Base-by-base conservation (phyloP, 2,113 vertebrate genomes). In the Gnathochromis pfefferi region DNA sequence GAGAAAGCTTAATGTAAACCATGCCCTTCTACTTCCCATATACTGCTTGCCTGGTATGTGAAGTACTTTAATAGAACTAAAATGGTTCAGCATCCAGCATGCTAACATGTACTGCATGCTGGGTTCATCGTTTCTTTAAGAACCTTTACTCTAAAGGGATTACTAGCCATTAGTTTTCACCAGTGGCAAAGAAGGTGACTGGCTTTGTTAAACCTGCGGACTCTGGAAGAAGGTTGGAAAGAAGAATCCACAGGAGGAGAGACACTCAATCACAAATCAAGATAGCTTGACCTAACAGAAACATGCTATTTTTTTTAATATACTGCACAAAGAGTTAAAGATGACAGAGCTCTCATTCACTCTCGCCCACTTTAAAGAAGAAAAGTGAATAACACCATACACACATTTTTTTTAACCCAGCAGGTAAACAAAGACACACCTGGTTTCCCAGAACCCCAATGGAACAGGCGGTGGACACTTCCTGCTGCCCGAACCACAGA, bases 381-480 rank as follows among this genome's bases (percentile, higher is more conserved):
- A 73, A 13, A 47, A 21, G 14, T 45, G 4, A 14, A n/a, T 31
- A 42, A 45, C 13, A 42, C 7, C 19, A 33, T 13, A 12, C 31
- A 53, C 51, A 75, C 80, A 1, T 73, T 49, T 57, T 21, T 53
- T 28, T 33, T 14, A 91, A 54, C 23, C 28, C 7, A 17, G 11
- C 54, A 82, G 88, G 79, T 79, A 85, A 90, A 83, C 75, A 86
- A 10, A 38, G 38, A 95, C 94, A 94, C 91, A 98, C 97, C 98
- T 98, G 97, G 90, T 97, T 98, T 87, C 97, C 97, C 40, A 99
- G 96, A 89, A 98, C 97, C 0, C 97, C 97, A 9, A 98, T 14
- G 28, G 97, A 96, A 78, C 97, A 98, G 83, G 97, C 97, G 0
- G 96, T 97, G 28, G 97, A 98, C 28, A 98, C 97, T 58, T 98